These are phyloP conservation scores for Karalla daura DNA, from an alignment of 2,797 vertebrate species.

Conservation along the genomic window DNA sequence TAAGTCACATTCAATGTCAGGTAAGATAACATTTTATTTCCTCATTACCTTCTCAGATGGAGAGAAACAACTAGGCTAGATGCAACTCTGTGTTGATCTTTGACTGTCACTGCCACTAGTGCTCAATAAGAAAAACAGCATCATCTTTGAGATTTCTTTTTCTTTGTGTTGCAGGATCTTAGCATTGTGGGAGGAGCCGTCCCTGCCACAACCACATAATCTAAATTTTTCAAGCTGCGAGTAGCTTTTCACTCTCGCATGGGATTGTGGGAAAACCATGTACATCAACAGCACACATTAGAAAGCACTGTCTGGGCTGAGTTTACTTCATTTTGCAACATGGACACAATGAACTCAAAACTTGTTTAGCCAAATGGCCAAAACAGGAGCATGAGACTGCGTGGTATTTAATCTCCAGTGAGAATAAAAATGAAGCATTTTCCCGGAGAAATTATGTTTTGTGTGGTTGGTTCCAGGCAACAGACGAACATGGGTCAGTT, in stretches of 20 bases:
- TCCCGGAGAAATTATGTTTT: neutral
- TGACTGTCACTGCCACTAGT: neutral
- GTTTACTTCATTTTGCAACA: neutral
- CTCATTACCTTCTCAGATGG: neutral
- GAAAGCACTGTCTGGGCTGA: neutral
- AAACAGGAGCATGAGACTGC: neutral
- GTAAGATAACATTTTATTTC: neutral
- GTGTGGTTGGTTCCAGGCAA: neutral
- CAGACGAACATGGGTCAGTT: neutral
- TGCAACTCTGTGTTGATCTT: no score
- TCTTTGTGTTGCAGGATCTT: slow-evolving; percentile 2
- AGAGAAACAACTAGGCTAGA: neutral
- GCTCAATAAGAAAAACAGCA: neutral
- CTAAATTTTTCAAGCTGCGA: slow-evolving; percentile 14
- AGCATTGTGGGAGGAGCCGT: neutral
- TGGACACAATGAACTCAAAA: neutral
- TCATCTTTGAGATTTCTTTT: neutral
- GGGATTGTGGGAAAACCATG: slow-evolving; percentile 13
- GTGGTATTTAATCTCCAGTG: neutral
- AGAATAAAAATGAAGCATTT: neutral
- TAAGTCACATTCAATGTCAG: neutral
- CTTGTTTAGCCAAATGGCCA: no score
- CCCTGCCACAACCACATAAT: neutral
- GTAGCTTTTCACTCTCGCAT: neutral
- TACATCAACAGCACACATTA: neutral